Conservation (phyloP, 1,140 invertebrate species). For the Melipona quadrifasciata region DNA sequence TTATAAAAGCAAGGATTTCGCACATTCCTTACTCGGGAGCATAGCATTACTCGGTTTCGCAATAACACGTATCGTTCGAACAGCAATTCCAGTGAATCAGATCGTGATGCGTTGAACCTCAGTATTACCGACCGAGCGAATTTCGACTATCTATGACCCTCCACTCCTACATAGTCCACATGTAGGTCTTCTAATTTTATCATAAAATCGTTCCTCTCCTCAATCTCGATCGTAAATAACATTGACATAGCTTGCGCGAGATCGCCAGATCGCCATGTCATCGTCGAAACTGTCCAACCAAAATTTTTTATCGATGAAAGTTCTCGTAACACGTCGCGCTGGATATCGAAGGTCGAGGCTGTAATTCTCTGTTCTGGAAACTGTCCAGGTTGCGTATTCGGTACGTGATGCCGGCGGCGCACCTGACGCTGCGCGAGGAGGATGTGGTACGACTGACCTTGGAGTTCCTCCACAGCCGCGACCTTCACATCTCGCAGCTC, state of each 20-base stretch:
- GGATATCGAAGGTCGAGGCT: conserved; percentile 10
- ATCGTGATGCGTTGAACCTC: conserved; percentile 1
- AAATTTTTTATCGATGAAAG: not conserved
- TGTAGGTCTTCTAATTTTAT: not conserved
- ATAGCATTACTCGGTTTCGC: conserved; percentile 49
- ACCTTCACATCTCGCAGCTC: conserved; percentile 94
- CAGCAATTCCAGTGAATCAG: conserved; percentile 19
- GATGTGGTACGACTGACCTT: conserved; percentile 95
- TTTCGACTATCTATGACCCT: not conserved
- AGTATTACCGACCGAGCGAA: not conserved
- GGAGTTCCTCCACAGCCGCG: conserved; percentile 95
- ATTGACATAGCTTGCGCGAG: not conserved
- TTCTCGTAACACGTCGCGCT: too few species aligned
- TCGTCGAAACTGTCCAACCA: not conserved
- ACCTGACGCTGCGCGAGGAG: conserved; percentile 92
- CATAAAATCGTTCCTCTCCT: not conserved
- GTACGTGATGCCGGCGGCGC: conserved; percentile 90
- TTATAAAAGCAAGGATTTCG: conserved; percentile 45
- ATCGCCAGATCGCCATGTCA: not conserved
- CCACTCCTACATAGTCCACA: too few species aligned
- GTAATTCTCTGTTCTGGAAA: conserved; percentile 50
- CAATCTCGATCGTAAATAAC: not conserved
- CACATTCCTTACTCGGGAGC: conserved; percentile 39
- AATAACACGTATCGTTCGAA: conserved; percentile 28
- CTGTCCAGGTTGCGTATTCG: conserved; percentile 83